Percentiles rank a stretch among this genome's conserved stretches.
Conservation (phyloP, 2,888 invertebrate species). For the Ophion obscuratus region DNA sequence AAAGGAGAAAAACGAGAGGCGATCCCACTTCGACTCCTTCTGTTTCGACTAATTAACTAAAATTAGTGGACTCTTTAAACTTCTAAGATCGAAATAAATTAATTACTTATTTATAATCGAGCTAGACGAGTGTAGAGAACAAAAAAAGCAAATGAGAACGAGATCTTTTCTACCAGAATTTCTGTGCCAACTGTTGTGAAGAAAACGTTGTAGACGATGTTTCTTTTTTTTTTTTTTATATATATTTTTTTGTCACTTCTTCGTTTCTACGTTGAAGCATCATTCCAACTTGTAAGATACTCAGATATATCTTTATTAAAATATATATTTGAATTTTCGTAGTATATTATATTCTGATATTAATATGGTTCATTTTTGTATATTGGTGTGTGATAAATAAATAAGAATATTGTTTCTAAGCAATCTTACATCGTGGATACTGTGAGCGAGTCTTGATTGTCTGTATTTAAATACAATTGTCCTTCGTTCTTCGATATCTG, state of each 20-base stretch:
- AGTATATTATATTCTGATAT: constrained; percentile 84
- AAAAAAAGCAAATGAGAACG: constrained; percentile 69
- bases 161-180: constrained; percentile 82
- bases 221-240: constrained; percentile 51
- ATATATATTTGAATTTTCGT: constrained; percentile 83
- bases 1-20: constrained; percentile 37
- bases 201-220: constrained; percentile 81
- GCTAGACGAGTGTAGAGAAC: constrained; percentile 74
- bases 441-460: not conserved
- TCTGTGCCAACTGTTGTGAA: constrained; percentile 83
- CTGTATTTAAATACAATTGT: not conserved
- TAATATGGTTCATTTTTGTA: constrained; percentile 84
- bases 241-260: constrained; percentile 21
- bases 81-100: constrained; percentile 80
- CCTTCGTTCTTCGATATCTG: constrained; percentile 6
- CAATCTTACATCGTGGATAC: constrained; percentile 70
- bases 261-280: constrained; percentile 75
- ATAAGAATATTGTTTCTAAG: constrained; percentile 84
- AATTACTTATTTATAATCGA: constrained; percentile 82
- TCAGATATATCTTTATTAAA: constrained; percentile 83
- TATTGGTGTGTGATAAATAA: constrained; percentile 84
- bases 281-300: constrained; percentile 84
- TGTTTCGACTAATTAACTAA: constrained; percentile 80
- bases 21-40: constrained; percentile 74
- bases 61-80: constrained; percentile 80